Evolutionary conservation across 2,888 invertebrate species (phyloP), one percentile per base, ranked within the genome.

Genomic region (Leptodirus hochenwartii): DNA sequence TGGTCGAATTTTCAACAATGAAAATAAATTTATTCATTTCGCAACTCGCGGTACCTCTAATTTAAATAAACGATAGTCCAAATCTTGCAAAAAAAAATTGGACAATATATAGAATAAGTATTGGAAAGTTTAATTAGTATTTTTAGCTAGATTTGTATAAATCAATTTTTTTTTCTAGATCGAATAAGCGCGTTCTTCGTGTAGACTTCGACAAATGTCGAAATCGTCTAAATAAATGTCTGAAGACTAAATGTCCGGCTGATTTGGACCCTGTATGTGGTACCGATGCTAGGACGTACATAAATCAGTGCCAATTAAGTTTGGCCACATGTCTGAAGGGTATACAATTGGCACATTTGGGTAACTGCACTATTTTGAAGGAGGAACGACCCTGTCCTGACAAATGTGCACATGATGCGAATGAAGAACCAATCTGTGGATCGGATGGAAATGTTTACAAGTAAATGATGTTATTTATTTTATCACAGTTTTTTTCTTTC

Each of bases 391-490:
- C 69, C 26, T 78, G 79, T 51, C 66, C 67, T 53, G 64, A 47
- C 58, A 51, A 56, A 30, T 72, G 72, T 46, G 57, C 56, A 38
- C 56, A 63, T 37, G 36, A 36, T 4, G 22, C 17, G 5, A 62
- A 59, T 33, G 59, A 59, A 29, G 62, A 78, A 43, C 84, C 84
- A n/a, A 69, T 84, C 37, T 87, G 87, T 47, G 87, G 82, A 6
- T 84, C 84, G 17, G 85, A 87, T 51, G 84, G 85, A 40, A 87
- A 87, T 46, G 82, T 82, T 37, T 85, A 85, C 55, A 73, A 68
- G 71, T 76, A 53, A 59, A 54, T 47, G 11, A 27, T 22, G 12
- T 17, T n/a, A n/a, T 13, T 17, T 11, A 28, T 22, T 22, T 13
- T 28, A 28, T 30, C 2, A 17, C 12, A n/a, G 13, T 3, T 17